Base-by-base conservation (phyloP, 2,888 invertebrate species). In the Zonitis immaculata region DNA sequence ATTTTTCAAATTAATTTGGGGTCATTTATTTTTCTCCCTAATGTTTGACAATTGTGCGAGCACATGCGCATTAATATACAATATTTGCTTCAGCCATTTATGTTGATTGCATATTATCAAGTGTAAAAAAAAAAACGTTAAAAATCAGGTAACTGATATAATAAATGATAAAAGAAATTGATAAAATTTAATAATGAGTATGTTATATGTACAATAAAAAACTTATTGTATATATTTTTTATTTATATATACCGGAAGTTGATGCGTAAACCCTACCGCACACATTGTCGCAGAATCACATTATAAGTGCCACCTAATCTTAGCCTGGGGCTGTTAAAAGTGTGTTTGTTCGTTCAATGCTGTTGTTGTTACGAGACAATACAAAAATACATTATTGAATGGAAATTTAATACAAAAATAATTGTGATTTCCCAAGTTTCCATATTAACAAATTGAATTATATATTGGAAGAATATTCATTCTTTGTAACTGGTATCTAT, bases 61-160 rank as follows among this genome's bases (percentile, higher is more conserved):
- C 68, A 68, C 76, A 74, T 69, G 75, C 76, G 76, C 72, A 72
- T 66, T 69, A 67, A 70, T 72, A 72, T 73, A 73, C 69, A 73
- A 75, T 75, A 73, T 71, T 68, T 64, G 68, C 68, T 74, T 74
- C 76, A 74, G 77, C 77, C 77, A 77, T 77, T 77, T 75, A 68
- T 76, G 76, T 76, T 77, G 75, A 76, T 76, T 72, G 73, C 73
- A 71, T 74, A 69, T 71, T 73, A 69, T 69, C 68, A 65, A 69
- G 68, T 70, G 72, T 71, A 68, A 70, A 9, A 35, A 35, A 32
- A 35, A 35, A 67, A 69, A 66, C 64, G 66, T 65, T 66, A 71
- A 66, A 35, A 67, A 69, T 70, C 73, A 75, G 75, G 75, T 75
- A 70, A 69, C 60, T 60, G 46, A 39, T 44, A 20, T 16, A 18